Percentiles rank a stretch among this genome's conserved stretches.
Evolutionary conservation across 2,888 invertebrate genomes (phyloP).

Genomic region (Drosophila gaucha): DNA sequence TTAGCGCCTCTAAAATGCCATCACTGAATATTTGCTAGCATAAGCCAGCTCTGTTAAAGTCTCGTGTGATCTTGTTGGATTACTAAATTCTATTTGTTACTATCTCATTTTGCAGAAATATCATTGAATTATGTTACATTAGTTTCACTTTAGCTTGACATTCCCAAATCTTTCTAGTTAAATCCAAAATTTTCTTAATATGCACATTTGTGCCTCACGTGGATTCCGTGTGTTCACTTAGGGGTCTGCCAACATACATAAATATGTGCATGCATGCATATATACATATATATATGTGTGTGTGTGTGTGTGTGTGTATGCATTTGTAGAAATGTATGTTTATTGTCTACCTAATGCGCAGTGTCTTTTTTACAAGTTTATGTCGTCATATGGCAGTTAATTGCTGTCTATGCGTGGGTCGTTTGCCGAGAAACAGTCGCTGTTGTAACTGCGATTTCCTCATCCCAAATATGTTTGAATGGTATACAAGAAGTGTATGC

Average conservation of each 20-base stretch:
- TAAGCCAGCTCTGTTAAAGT: slow-evolving; percentile 3
- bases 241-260: slow-evolving; percentile 1
- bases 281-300: neutral
- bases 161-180: slow-evolving; percentile 22
- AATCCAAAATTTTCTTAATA: slow-evolving; percentile 16
- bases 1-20: neutral
- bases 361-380: slow-evolving; percentile 18
- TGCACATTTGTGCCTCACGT: slow-evolving; percentile 27
- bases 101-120: neutral
- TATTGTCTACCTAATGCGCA: slow-evolving; percentile 33
- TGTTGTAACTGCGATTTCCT: slow-evolving; percentile 61
- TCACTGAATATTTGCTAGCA: no score
- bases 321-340: slow-evolving; percentile 7
- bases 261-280: neutral
- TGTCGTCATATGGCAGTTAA: slow-evolving; percentile 57
- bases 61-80: neutral
- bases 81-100: neutral
- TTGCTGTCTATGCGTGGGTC: slow-evolving; percentile 67
- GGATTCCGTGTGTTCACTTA: slow-evolving; percentile 9
- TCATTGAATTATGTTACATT: slow-evolving; percentile 18
- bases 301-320: neutral
- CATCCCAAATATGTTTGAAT: slow-evolving; percentile 46
- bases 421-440: slow-evolving; percentile 30
- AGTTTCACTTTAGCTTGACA: slow-evolving; percentile 28
- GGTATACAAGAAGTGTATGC: slow-evolving; percentile 31